phyloP scores from a whole-genome alignment of 2,113 vertebrate species.

The Calypte anna region DNA sequence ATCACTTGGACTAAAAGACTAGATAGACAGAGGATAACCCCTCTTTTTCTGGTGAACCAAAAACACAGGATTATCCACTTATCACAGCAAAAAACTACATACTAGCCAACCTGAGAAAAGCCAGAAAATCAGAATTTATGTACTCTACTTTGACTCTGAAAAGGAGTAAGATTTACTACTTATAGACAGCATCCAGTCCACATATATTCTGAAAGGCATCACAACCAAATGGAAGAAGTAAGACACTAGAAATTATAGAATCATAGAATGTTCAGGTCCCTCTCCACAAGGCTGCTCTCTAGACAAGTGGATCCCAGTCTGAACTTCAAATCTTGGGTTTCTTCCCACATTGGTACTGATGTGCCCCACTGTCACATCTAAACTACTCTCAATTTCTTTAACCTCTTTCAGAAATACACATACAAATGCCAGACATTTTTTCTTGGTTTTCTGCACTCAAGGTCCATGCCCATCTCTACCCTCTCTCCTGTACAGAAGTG shows the following conservation, averaged over 20 bases:
- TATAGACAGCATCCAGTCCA: neutral
- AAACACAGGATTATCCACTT: neutral
- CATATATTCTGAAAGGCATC: neutral
- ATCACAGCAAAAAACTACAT: neutral
- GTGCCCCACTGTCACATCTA: neutral
- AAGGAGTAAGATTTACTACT: neutral
- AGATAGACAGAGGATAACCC: neutral
- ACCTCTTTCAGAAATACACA: neutral
- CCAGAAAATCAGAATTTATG: neutral
- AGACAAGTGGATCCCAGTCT: too few relatives aligned
- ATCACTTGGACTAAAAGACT: neutral
- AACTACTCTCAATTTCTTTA: neutral
- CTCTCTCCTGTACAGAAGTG: neutral
- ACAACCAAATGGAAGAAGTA: neutral
- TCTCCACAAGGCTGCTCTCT: too few relatives aligned
- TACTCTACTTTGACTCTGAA: neutral
- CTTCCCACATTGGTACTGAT: neutral
- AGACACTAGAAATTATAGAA: neutral
- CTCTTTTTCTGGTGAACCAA: neutral
- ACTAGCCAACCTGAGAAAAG: neutral
- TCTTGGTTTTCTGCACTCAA: neutral
- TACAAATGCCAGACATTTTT: fast-evolving
- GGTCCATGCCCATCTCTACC: neutral
- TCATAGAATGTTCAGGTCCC: too few relatives aligned
- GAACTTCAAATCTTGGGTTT: neutral